Percentiles rank a stretch among this genome's conserved stretches.
These are phyloP conservation scores for Oxystoma pomonae DNA, from an alignment of 2,888 invertebrate genomes.

Conservation along the genomic window DNA sequence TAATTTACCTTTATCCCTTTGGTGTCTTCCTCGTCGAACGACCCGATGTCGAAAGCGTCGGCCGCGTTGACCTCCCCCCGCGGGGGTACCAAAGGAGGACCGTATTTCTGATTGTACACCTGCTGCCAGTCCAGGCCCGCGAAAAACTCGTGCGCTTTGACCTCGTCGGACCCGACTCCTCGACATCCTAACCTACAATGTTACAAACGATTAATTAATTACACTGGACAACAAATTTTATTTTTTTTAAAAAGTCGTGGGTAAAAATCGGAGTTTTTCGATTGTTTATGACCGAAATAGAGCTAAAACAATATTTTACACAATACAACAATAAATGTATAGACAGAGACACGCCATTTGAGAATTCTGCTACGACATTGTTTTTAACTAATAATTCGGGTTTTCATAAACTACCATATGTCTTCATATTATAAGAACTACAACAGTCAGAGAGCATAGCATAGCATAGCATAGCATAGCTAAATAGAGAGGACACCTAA, in stretches of 20 bases:
- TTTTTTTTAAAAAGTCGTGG: background rate
- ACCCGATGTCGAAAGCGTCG: conserved; percentile 99
- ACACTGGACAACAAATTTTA: background rate
- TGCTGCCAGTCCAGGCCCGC: conserved; percentile 98
- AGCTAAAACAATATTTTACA: no score
- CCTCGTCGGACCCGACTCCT: conserved; percentile 74
- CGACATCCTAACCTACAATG: conserved; percentile 20
- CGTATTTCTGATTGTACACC: conserved; percentile 97
- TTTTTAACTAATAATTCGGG: no score
- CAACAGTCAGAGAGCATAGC: no score
- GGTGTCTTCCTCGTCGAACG: conserved; percentile 99
- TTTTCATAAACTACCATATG: no score
- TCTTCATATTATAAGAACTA: no score
- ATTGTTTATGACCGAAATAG: no score
- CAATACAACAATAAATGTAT: no score
- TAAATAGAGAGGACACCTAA: no score
- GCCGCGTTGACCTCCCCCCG: conserved; percentile 99
- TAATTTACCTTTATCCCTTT: conserved; percentile 96
- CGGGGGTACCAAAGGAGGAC: conserved; percentile 96
- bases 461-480: no score
- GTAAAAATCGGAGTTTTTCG: no score
- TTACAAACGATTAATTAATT: background rate
- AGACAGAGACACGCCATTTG: no score
- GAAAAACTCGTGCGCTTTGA: conserved; percentile 97
- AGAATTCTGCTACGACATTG: no score